These are phyloP conservation scores for Setipinna tenuifilis DNA, from an alignment of 2,797 vertebrate genomes.

Conservation along the genomic window DNA sequence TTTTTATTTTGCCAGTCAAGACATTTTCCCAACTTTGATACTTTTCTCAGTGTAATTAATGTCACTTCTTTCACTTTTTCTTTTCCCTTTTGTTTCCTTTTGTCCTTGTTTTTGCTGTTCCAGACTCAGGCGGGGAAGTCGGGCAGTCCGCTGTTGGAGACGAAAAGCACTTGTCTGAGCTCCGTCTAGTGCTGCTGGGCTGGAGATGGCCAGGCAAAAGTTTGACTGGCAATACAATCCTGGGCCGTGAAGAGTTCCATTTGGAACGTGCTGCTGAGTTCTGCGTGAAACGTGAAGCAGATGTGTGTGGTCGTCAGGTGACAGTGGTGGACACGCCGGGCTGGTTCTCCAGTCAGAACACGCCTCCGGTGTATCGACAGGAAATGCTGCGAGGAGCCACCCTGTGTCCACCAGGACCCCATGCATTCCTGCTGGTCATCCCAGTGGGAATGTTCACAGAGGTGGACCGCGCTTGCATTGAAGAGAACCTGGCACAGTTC, in stretches of 20 bases:
- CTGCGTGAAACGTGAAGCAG: conserved; percentile 65
- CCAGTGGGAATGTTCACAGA: conserved; percentile 81
- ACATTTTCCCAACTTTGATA: too few relatives aligned
- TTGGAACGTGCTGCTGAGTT: conserved; percentile 75
- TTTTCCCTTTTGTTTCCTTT: too few relatives aligned
- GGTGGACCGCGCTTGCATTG: conserved; percentile 71
- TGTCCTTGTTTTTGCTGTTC: conserved; percentile 38
- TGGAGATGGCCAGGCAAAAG: conserved; percentile 87
- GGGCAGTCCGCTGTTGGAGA: conserved; percentile 42
- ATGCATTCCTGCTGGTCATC: conserved; percentile 78
- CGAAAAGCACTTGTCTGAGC: conserved; percentile 62
- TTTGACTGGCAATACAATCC: conserved; percentile 81
- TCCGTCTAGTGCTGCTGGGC: conserved; percentile 79
- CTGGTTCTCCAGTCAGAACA: conserved; percentile 76
- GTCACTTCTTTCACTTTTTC: too few relatives aligned
- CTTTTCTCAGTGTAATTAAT: too few relatives aligned
- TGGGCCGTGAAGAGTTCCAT: conserved; percentile 74
- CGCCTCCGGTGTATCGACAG: conserved; percentile 67
- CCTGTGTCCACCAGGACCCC: conserved; percentile 76
- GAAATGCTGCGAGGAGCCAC: conserved; percentile 70
- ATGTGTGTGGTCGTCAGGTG: conserved; percentile 66
- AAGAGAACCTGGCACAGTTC: conserved; percentile 76
- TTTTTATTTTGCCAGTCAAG: too few relatives aligned
- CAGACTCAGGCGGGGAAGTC: conserved; percentile 55
- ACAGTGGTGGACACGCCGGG: conserved; percentile 81